Conservation (phyloP, 2,797 vertebrate genomes). For the Urocyon cinereoargenteus region DNA sequence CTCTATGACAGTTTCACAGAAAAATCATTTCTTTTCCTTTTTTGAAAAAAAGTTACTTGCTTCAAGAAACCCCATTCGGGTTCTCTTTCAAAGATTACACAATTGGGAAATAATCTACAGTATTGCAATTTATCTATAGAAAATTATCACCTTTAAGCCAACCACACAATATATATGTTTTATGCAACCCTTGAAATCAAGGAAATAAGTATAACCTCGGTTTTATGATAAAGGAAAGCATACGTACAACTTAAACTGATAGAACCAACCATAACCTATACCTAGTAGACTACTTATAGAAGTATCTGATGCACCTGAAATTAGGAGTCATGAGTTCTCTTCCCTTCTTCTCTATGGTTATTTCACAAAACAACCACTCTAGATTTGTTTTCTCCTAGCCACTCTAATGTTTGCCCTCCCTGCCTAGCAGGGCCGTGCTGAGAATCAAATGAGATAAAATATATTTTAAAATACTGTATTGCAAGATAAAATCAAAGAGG, state of each 20-base stretch:
- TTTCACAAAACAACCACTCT: not conserved
- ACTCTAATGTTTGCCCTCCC: not conserved
- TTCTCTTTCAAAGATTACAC: slow-evolving; percentile 46
- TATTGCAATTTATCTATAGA: not conserved
- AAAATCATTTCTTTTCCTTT: slow-evolving; percentile 30
- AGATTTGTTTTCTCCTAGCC: not conserved
- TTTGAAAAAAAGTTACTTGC: not conserved
- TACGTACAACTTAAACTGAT: not conserved
- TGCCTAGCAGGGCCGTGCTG: not conserved
- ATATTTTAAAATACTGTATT: not conserved
- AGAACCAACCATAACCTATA: not conserved
- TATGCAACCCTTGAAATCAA: slow-evolving; percentile 20
- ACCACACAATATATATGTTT: not conserved
- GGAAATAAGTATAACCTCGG: not conserved
- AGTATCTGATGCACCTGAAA: not conserved
- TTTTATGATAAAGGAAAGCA: slow-evolving; percentile 22
- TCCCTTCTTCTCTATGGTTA: not conserved
- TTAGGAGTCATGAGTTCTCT: not conserved
- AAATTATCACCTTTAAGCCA: not conserved
- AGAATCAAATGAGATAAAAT: not conserved
- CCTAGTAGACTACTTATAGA: not conserved
- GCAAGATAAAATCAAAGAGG: not conserved
- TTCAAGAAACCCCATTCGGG: not conserved
- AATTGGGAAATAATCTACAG: slow-evolving; percentile 3
- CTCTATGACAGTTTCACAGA: not conserved